These are phyloP conservation scores for Esox niger DNA, from an alignment of 2,113 vertebrate genomes.

Conservation along the genomic window DNA sequence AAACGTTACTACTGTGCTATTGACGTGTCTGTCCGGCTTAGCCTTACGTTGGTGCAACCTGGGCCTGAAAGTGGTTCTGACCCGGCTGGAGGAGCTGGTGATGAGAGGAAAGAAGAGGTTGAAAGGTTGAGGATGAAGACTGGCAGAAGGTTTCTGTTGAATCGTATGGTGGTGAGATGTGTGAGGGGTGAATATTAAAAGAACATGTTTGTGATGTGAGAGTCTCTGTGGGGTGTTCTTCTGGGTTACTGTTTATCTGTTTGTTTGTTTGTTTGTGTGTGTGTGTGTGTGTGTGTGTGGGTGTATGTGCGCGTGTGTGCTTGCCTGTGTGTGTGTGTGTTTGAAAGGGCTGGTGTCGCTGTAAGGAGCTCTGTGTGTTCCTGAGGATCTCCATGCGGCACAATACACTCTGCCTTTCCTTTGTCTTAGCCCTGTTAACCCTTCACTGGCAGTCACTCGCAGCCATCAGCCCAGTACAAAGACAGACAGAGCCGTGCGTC, in stretches of 20 bases:
- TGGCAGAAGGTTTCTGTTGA: neutral
- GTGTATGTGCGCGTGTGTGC: conserved; percentile 11
- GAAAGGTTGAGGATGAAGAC: neutral
- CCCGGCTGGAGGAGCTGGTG: neutral
- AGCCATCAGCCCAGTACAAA: conserved; percentile 40
- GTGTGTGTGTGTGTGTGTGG: conserved; percentile 16
- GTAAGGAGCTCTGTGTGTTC: conserved; percentile 53
- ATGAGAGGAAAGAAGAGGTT: neutral
- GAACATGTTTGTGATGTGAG: too few relatives aligned
- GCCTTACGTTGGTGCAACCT: neutral
- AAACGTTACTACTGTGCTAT: too few relatives aligned
- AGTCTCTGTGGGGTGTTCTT: conserved; percentile 22
- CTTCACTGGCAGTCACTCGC: conserved; percentile 60
- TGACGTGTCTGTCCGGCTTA: too few relatives aligned
- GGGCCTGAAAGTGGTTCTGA: neutral
- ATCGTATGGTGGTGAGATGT: neutral
- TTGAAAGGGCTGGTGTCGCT: conserved; percentile 45
- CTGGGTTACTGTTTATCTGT: too few relatives aligned
- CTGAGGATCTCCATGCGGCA: conserved; percentile 59
- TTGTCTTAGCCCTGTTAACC: conserved; percentile 75
- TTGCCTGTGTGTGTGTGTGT: conserved; percentile 10
- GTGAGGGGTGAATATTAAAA: conserved; percentile 6
- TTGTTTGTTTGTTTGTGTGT: too few relatives aligned
- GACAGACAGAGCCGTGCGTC: conserved; percentile 12
- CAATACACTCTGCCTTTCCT: conserved; percentile 59